phyloP scores from a whole-genome alignment of 2,888 invertebrate species.

The Lycophotia porphyrea region DNA sequence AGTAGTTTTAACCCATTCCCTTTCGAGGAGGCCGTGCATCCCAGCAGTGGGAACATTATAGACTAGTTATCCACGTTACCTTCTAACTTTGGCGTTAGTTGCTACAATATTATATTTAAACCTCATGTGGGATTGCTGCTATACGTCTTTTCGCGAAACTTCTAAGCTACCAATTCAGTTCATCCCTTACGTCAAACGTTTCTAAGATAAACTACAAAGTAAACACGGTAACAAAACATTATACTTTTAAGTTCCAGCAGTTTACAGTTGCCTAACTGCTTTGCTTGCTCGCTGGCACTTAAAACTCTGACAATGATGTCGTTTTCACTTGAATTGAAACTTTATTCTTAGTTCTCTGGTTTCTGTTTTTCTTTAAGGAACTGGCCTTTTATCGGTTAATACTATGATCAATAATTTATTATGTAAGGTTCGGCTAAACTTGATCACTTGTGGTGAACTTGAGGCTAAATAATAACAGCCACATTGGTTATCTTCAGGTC shows the following conservation, averaged over 20 bases:
- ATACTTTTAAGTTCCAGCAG: constrained; percentile 36
- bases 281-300: constrained; percentile 18
- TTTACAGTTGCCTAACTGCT: constrained; percentile 33
- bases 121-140: neutral
- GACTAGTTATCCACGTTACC: neutral
- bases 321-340: constrained; percentile 31
- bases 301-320: constrained; percentile 24
- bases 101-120: neutral
- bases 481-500: too few species aligned
- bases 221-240: constrained; percentile 37
- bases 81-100: neutral
- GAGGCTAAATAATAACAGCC: too few species aligned
- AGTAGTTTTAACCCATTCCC: too few species aligned
- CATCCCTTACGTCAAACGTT: neutral
- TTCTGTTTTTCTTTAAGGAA: neutral
- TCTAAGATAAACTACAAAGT: constrained; percentile 11
- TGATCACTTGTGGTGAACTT: too few species aligned
- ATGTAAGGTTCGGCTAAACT: neutral
- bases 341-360: neutral
- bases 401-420: neutral
- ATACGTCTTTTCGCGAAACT: neutral
- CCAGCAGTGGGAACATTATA: neutral
- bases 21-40: neutral
- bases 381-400: neutral
- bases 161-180: neutral